A percentile compares a stretch with the other conserved stretches of the same genome.
Evolutionary conservation across 2,113 vertebrate species (phyloP).

Genomic region (Xiphorhynchus elegans): DNA sequence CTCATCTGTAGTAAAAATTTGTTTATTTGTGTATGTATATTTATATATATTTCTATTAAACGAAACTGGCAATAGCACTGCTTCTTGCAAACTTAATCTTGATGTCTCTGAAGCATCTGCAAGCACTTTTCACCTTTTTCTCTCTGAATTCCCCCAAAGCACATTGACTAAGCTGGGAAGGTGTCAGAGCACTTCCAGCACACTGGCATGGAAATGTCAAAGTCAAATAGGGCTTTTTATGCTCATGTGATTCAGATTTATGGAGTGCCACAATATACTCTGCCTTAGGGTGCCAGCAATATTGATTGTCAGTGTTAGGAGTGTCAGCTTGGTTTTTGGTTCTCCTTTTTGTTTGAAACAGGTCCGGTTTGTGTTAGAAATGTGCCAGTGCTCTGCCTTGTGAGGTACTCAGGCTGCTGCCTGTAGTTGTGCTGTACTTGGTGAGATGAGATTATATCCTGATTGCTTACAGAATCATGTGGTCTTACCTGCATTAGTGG

Average conservation of each 20-base stretch:
- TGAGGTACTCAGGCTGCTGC: neutral
- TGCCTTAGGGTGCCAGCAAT: neutral
- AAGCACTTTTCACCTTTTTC: neutral
- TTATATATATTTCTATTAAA: neutral
- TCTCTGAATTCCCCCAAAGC: neutral
- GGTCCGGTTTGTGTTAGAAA: neutral
- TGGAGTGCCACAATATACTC: neutral
- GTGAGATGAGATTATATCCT: neutral
- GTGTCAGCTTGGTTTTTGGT: neutral
- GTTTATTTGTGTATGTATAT: neutral
- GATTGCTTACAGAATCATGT: neutral
- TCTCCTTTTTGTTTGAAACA: neutral
- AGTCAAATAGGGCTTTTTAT: neutral
- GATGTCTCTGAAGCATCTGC: neutral
- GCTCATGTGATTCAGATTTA: neutral
- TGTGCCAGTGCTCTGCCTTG: neutral
- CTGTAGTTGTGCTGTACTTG: fast-evolving
- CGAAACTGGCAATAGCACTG: neutral
- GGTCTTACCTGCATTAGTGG: neutral
- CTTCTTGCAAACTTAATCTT: neutral
- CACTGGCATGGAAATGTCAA: neutral
- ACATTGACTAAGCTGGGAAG: neutral
- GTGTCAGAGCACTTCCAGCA: neutral
- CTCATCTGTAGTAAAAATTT: neutral
- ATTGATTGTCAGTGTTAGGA: neutral